Evolutionary conservation across 2,888 invertebrate genomes (phyloP).

Genomic region (Mayetiola destructor): DNA sequence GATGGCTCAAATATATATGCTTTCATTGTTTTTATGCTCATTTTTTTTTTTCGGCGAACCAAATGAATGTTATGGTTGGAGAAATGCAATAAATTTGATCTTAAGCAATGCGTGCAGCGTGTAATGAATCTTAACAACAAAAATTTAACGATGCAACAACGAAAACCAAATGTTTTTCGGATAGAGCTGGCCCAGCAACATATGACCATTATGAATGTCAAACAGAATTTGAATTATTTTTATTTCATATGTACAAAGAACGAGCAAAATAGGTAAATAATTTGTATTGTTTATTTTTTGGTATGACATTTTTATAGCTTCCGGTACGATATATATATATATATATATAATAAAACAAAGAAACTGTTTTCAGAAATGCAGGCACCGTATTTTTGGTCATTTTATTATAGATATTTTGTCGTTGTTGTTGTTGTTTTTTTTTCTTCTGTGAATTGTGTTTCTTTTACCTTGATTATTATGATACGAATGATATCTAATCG

Average conservation of each 20-base stretch:
- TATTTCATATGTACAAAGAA: not conserved
- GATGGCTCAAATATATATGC: no score
- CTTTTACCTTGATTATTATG: no score
- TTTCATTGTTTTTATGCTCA: no score
- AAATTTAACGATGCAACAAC: not conserved
- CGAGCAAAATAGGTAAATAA: not conserved
- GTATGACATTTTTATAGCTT: conserved; percentile 14
- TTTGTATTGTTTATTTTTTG: conserved; percentile 1
- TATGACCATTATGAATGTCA: conserved; percentile 8
- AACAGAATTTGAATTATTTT: not conserved
- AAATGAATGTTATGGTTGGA: not conserved
- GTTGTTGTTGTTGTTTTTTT: not conserved
- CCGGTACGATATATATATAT: conserved; percentile 13
- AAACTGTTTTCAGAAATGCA: conserved; percentile 1
- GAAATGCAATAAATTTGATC: conserved; percentile 9
- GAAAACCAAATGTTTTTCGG: not conserved
- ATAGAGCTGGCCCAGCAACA: not conserved
- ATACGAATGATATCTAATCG: no score
- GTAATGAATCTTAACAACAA: conserved; percentile 6
- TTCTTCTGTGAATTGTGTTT: no score
- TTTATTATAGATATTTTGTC: conserved; percentile 10
- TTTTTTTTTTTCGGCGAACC: not conserved
- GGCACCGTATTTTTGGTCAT: conserved; percentile 11
- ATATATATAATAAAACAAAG: no score
- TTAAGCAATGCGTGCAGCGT: conserved; percentile 5